A percentile compares a stretch with the other conserved stretches of the same genome.
These are phyloP conservation scores for Macrobrachium rosenbergii DNA, from an alignment of 1,140 invertebrate genomes.

Conservation along the genomic window DNA sequence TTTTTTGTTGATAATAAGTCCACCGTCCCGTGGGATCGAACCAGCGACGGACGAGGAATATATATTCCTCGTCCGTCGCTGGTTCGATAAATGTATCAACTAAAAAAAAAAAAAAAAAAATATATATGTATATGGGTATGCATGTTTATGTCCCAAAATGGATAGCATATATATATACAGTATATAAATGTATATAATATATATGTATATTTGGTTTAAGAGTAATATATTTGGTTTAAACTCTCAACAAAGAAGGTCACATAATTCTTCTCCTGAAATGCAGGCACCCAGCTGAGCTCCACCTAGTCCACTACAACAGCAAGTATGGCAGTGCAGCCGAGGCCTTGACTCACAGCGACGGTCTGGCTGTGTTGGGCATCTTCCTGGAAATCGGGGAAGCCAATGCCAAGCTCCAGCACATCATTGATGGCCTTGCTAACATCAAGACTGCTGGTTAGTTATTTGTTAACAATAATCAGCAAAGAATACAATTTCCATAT, in stretches of 20 bases:
- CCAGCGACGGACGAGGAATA: no score
- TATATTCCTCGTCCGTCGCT: no score
- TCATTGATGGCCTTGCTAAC: constrained; percentile 67
- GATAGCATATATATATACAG: no score
- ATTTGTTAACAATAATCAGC: no score
- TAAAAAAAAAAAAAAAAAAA: no score
- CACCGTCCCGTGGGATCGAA: no score
- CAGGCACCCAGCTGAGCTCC: constrained; percentile 69
- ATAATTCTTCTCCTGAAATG: background rate
- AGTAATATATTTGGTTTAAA: no score
- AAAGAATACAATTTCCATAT: no score
- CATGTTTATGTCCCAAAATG: background rate
- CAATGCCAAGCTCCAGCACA: constrained; percentile 72
- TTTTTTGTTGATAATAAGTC: no score
- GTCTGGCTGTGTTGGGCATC: constrained; percentile 72
- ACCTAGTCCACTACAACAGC: constrained; percentile 73
- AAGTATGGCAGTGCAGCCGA: constrained; percentile 70
- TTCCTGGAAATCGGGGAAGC: constrained; percentile 70
- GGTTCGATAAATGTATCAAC: no score
- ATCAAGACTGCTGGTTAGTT: constrained; percentile 16
- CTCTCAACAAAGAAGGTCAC: background rate
- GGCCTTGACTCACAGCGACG: constrained; percentile 71
- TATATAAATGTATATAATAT: no score
- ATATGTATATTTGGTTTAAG: no score
- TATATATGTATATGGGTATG: background rate